Conservation (phyloP, 2,888 invertebrate species). For the Capitulum mitella region DNA sequence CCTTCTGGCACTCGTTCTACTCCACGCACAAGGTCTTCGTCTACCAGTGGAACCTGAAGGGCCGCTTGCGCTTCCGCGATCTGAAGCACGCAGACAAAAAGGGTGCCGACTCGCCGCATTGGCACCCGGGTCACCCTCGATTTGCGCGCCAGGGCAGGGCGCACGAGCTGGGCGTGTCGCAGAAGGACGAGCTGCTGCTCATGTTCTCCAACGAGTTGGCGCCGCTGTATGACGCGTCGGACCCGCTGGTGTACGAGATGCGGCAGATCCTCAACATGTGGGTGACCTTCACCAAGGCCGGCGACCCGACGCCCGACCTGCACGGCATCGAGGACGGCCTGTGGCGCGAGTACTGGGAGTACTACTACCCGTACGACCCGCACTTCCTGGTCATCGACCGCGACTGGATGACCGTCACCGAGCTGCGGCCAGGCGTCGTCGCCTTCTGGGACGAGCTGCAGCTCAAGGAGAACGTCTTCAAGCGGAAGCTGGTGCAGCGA, state of each 20-base stretch:
- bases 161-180: not conserved
- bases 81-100: not conserved
- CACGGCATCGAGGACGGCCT: not conserved
- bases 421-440: not conserved
- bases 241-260: not conserved
- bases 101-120: not conserved
- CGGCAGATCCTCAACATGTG: not conserved
- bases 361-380: not conserved
- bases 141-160: not conserved
- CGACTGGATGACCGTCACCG: not conserved
- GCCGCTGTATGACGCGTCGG: not conserved
- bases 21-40: constrained; percentile 14
- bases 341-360: not conserved
- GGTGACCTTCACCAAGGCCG: constrained; percentile 2
- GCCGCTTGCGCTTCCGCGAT: not conserved
- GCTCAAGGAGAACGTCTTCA: not conserved
- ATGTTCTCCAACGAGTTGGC: constrained; percentile 16
- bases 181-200: constrained; percentile 18
- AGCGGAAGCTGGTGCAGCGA: not conserved
- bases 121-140: not conserved
- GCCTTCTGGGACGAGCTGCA: constrained; percentile 1
- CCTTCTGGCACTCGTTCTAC: not conserved
- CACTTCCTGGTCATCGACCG: constrained; percentile 4
- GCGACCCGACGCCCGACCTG: constrained; percentile 11
- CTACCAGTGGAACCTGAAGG: constrained; percentile 10